Evolutionary conservation across 1,140 invertebrate species (phyloP), one percentile per base, ranked within the genome.

Genomic region (Zelostemma sp.): DNA sequence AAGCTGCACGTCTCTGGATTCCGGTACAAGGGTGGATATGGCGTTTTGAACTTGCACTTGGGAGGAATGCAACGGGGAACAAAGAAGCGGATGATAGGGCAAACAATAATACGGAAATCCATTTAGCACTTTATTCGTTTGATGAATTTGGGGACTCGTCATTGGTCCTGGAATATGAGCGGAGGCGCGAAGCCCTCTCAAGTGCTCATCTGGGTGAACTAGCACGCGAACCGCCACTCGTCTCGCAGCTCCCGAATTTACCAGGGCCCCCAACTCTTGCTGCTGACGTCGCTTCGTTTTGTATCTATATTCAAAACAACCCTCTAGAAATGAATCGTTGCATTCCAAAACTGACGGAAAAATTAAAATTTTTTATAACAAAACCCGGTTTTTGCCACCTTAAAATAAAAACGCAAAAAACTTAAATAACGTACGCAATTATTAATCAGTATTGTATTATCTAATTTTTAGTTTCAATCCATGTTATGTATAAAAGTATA

Each of bases 21-120:
- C 48, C 12, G 74, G 75, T 28, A 79, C 75, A 12, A 80, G 64
- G 18, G 77, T 74, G 8, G 80, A 68, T 62, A 81, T 78, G 48
- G 77, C 55, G 40, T 59, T 75, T 74, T 81, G 82, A 49, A 82
- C 73, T 74, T 83, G 82, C 48, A 83, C 73, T 25, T 83, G 81
- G n/a, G 80, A 53, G 18, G 80, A 74, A 64, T 83, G 78, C 33
- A 82, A 47, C 28, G 80, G 77, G 16, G 83, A 79, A 68, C 84
- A 86, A 0, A 86, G 75, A 12, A 86, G 60, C n/a, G 84, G 84
- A 47, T 86, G 83, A 73, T 86, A 86, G 28, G 84, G 84, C 19
- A 86, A 68, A 51, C 82, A 86, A 63, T 85, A 86, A 61, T 86
- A 86, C 8, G 84, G 84, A 59, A 86, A 85, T 19, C 81, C 78